Base-by-base conservation (phyloP, 2,888 invertebrate genomes). In the Caenorhabditis sp. region DNA sequence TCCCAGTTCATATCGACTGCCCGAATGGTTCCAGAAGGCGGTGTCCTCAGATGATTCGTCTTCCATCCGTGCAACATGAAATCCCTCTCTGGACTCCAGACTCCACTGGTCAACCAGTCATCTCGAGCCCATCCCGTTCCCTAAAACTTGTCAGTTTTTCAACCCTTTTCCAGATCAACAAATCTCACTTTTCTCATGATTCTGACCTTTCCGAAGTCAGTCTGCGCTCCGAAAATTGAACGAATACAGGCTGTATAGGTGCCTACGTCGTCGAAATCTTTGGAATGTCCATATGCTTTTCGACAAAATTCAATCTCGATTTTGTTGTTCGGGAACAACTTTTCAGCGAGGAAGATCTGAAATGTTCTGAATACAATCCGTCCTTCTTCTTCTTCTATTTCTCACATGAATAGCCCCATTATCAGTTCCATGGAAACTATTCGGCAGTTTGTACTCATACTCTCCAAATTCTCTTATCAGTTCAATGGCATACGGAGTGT, bases 51-150 rank as follows among this genome's bases (percentile, higher is more conserved):
- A 8, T 70, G 60, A 20, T 70, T 24, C 60, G 51, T 70, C 26
- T 61, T 70, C 87, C 87, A 87, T 28, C 87, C 87, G 69, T 86
- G 85, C 28, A 87, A 44, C 64, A 87, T 83, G 58, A 87, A 86
- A 53, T 87, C 87, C 13, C 56, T 53, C 8, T 47, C 60, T 18
- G 79, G 77, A 50, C 53, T 70, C 84, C 85, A 87, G 2, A 74
- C 53, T 20, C 80, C 80, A 53, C 80, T 76, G 8, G 87, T 83
- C 40, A 87, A 61, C 87, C 87, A 87, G 6, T 83, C 85, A 53
- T 87, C 87, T 18, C 87, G 24, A 1, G 79, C 65, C 83, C 84
- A 85, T 5, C 77, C 51, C 20, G 55, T 55, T 44, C 84, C 84
- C 72, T 76, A 32, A 22, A 69, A 61, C 13, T n/a, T n/a, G n/a